Evolutionary conservation across 1,140 invertebrate genomes (phyloP), one percentile per base, ranked within the genome.

Genomic region (Drosophila nigrodunni): DNA sequence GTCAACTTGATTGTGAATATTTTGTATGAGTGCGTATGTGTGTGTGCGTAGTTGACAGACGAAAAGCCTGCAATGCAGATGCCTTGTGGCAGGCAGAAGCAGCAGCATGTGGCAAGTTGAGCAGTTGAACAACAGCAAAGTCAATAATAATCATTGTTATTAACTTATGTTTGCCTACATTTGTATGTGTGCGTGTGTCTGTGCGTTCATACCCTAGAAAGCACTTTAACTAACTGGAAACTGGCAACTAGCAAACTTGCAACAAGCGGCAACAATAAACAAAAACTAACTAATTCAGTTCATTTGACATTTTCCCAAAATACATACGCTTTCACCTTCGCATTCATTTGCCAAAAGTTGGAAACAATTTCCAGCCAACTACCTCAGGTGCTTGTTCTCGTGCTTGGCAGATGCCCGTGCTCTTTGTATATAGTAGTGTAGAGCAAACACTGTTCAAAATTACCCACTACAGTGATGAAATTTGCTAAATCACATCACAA

Each of bases 121-220:
- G 69, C 60, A 52, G 54, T 67, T 59, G 39, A 68, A 66, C 60
- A 73, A 74, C 73, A 68, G 52, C 65, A 67, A 65, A 77, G 77
- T 87, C 83, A 78, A 87, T 87, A 82, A 54, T 88, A 88, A 82
- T 87, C 69, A 87, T 87, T 79, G 79, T 87, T 88, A 88, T 87
- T 87, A 88, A 82, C 70, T 80, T 87, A 88, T 39, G 65, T 30
- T 43, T 59, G 41, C 59, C 47, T 18, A 39, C 37, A 21, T 54
- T 55, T 60, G 41, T 30, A 21, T 49, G 11, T 62, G 39, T 68
- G 61, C 15, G 46, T 37, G 34, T 54, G 66, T 49, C 18, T 39
- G 6, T 49, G 39, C 55, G 59, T 59, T 1, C 58, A 18, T 46
- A 59, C 18, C 46, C 8, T 46, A 50, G 49, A 64, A 60, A 66